Percentiles rank a stretch among this genome's conserved stretches.
phyloP scores from a whole-genome alignment of 2,113 vertebrate genomes.

The Naja naja region DNA sequence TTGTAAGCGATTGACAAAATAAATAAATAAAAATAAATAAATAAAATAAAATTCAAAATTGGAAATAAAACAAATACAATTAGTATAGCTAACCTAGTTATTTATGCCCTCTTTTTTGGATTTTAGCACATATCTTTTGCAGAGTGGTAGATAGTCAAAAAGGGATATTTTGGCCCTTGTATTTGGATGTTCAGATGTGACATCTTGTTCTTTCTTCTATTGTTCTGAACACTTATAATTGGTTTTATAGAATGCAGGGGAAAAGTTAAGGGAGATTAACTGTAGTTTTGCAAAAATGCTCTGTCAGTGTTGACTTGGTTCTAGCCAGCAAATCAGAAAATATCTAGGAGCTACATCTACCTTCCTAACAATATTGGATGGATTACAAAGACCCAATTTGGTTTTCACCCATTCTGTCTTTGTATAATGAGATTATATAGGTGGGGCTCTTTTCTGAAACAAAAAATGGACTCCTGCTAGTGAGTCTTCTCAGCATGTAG shows the following conservation, averaged over 20 bases:
- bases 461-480: neutral
- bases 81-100: neutral
- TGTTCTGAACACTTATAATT: neutral
- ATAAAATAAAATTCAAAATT: neutral
- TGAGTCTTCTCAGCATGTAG: neutral
- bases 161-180: neutral
- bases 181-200: neutral
- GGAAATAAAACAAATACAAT: neutral
- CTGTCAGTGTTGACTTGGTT: neutral
- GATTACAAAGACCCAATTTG: neutral
- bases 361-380: neutral
- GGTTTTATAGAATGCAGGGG: neutral
- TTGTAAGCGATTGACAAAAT: too few relatives aligned
- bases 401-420: neutral
- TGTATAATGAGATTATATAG: neutral
- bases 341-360: neutral
- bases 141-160: neutral
- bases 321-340: neutral
- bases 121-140: neutral
- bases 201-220: neutral
- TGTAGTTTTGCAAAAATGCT: neutral
- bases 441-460: neutral
- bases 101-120: neutral
- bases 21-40: too few relatives aligned
- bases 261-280: neutral